These are phyloP conservation scores for Microplitis demolitor DNA, from an alignment of 1,140 invertebrate species.

Conservation along the genomic window DNA sequence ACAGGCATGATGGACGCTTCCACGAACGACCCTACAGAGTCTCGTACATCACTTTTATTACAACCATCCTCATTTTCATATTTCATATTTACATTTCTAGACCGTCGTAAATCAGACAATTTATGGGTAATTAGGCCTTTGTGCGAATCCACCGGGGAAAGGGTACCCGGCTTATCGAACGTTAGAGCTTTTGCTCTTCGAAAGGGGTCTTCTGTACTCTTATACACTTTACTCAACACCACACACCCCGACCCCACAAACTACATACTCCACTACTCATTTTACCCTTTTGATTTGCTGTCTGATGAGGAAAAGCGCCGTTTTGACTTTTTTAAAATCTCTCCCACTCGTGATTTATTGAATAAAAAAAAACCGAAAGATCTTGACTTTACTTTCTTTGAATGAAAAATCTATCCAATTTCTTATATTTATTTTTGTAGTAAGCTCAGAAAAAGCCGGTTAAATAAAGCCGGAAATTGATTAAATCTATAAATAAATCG, in stretches of 20 bases:
- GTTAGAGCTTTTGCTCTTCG: slow-evolving; percentile 14
- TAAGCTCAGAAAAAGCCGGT: too few relatives aligned
- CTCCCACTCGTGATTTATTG: too few relatives aligned
- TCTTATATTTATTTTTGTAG: too few relatives aligned
- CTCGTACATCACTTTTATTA: slow-evolving; percentile 80
- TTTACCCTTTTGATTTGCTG: background rate
- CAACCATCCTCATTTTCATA: slow-evolving; percentile 81
- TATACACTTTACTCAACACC: slow-evolving; percentile 10
- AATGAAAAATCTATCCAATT: too few relatives aligned
- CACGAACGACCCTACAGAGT: slow-evolving; percentile 75
- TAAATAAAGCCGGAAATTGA: too few relatives aligned
- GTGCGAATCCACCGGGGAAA: slow-evolving; percentile 43
- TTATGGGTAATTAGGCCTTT: slow-evolving; percentile 72
- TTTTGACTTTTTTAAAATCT: too few relatives aligned
- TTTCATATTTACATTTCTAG: slow-evolving; percentile 77
- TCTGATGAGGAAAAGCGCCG: too few relatives aligned
- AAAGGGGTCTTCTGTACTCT: background rate
- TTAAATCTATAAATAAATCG: too few relatives aligned
- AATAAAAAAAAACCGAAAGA: too few relatives aligned
- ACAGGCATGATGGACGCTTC: slow-evolving; percentile 72
- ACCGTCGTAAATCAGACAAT: slow-evolving; percentile 67
- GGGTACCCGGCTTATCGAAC: slow-evolving; percentile 34
- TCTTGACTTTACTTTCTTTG: too few relatives aligned
- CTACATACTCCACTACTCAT: too few relatives aligned
- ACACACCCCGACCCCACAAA: too few relatives aligned